Percentiles rank a stretch among this genome's conserved stretches.
Conservation (phyloP, 2,888 invertebrate species). For the Magallana nippona region DNA sequence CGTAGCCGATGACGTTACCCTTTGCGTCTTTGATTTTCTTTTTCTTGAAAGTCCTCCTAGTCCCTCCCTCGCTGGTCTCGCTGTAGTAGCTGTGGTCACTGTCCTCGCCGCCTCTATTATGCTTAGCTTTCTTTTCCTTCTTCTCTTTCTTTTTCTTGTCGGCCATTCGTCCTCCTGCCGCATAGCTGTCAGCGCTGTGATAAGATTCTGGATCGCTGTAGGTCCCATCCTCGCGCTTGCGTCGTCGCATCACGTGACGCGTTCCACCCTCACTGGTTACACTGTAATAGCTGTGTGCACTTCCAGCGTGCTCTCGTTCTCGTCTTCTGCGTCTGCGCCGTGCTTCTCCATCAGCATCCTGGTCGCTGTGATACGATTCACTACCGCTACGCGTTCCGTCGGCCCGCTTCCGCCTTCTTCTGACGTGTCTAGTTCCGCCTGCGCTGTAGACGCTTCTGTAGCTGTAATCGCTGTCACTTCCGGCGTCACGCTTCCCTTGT, state of each 20-base stretch:
- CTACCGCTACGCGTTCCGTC: constrained; percentile 76
- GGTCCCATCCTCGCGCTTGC: constrained; percentile 75
- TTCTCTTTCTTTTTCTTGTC: constrained; percentile 66
- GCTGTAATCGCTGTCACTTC: constrained; percentile 77
- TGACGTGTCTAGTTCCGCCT: constrained; percentile 77
- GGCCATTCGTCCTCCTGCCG: constrained; percentile 67
- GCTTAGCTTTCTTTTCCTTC: constrained; percentile 61
- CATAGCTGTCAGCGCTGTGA: constrained; percentile 73
- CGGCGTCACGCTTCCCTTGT: constrained; percentile 72
- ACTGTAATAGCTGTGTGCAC: constrained; percentile 78
- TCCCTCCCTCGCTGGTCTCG: constrained; percentile 77
- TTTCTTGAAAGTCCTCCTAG: constrained; percentile 66
- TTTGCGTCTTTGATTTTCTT: constrained; percentile 74
- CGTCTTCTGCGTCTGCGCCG: constrained; percentile 74
- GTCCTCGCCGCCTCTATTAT: constrained; percentile 72
- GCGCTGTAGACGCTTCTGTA: constrained; percentile 76
- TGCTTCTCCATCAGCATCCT: constrained; percentile 74
- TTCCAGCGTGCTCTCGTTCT: constrained; percentile 75
- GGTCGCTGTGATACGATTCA: constrained; percentile 77
- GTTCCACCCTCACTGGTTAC: constrained; percentile 78
- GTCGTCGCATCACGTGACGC: constrained; percentile 71
- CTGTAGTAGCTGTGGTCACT: constrained; percentile 77
- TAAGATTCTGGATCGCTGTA: constrained; percentile 77
- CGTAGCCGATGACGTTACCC: constrained; percentile 77
- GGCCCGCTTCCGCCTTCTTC: constrained; percentile 69